A percentile compares a stretch with the other conserved stretches of the same genome.
Conservation (phyloP, 2,888 invertebrate species). For the Sussaba pulchella region DNA sequence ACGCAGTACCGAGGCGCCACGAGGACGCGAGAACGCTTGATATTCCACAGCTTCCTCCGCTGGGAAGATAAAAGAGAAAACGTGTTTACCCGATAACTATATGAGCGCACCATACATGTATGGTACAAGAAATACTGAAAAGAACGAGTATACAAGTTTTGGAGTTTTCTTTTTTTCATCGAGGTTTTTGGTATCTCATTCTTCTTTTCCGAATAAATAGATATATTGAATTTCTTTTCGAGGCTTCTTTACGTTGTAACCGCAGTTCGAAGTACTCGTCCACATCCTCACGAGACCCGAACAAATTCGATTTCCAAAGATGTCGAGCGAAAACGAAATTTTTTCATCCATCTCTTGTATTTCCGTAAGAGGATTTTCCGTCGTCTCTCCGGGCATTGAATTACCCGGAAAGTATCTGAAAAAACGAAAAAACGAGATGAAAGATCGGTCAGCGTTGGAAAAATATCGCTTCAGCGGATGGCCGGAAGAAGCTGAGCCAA, state of each 20-base stretch:
- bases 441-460: background rate
- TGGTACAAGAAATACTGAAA: constrained; percentile 16
- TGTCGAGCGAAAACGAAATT: constrained; percentile 28
- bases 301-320: constrained; percentile 48
- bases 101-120: constrained; percentile 10
- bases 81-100: constrained; percentile 21
- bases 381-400: constrained; percentile 4
- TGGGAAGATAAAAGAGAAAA: constrained; percentile 26
- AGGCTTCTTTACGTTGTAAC: constrained; percentile 15
- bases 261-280: constrained; percentile 35
- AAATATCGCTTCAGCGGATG: background rate
- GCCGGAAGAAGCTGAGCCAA: background rate
- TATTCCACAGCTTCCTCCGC: constrained; percentile 35
- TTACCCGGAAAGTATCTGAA: constrained; percentile 31
- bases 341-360: constrained; percentile 43
- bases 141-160: constrained; percentile 18
- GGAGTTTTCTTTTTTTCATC: constrained; percentile 34
- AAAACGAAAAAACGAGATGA: no score
- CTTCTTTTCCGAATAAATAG: constrained; percentile 35
- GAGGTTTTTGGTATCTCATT: background rate
- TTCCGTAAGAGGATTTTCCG: constrained; percentile 39
- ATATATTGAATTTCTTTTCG: constrained; percentile 53
- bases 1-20: background rate
- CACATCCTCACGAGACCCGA: constrained; percentile 29
- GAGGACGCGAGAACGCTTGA: constrained; percentile 27